Evolutionary conservation across 2,113 vertebrate genomes (phyloP).

Genomic region (Tragelaphus strepsiceros): DNA sequence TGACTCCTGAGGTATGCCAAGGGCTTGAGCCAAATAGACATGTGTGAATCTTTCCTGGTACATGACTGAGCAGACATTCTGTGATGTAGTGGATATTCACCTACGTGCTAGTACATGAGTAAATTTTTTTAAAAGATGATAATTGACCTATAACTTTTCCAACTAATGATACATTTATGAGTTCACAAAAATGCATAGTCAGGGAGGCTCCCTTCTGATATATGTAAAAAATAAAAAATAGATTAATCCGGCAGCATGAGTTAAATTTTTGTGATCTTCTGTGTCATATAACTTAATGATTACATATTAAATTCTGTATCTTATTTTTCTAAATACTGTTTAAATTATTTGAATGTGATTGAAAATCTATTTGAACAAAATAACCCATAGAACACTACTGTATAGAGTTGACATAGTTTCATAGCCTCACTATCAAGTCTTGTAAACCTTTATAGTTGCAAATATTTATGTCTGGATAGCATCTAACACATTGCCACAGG

Average conservation of each 20-base stretch:
- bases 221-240: not conserved
- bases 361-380: not conserved
- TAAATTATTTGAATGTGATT: not conserved
- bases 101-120: not conserved
- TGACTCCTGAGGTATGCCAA: not conserved
- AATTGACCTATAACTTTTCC: not conserved
- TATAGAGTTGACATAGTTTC: not conserved
- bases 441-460: not conserved
- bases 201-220: not conserved
- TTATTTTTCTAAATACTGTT: not conserved
- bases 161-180: not conserved
- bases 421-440: not conserved
- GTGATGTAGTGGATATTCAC: not conserved
- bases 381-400: not conserved
- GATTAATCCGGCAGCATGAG: not conserved
- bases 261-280: constrained; percentile 2
- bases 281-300: not conserved
- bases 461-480: not conserved
- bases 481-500: not conserved
- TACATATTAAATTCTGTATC: not conserved
- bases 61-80: not conserved
- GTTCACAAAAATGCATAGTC: not conserved
- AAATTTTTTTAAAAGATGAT: not conserved
- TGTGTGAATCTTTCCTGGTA: not conserved
- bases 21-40: not conserved